These are phyloP conservation scores for Zygogramma bicolorata DNA, from an alignment of 2,888 invertebrate species.

Conservation along the genomic window DNA sequence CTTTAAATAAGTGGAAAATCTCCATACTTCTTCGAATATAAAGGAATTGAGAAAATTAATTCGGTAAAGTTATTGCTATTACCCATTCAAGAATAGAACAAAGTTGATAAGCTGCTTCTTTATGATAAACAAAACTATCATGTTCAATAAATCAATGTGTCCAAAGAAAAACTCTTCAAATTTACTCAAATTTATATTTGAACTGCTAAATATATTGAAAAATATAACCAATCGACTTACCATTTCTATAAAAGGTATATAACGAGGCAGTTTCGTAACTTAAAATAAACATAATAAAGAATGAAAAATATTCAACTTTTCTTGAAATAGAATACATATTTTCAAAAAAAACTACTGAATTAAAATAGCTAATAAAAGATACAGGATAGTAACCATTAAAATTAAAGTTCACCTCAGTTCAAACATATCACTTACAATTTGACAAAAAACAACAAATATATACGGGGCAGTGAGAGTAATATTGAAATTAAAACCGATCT, in stretches of 20 bases:
- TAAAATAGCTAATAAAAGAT: not conserved
- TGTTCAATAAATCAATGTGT: no score
- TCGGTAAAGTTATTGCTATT: no score
- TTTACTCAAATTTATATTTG: not conserved
- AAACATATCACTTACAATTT: no score
- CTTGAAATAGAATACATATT: not conserved
- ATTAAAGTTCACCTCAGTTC: not conserved
- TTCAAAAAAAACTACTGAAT: not conserved
- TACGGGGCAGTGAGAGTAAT: no score
- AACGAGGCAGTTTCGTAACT: not conserved
- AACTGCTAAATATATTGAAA: constrained; percentile 1
- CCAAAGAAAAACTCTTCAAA: not conserved
- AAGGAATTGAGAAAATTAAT: no score
- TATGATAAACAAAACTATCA: no score
- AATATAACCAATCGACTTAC: constrained; percentile 3
- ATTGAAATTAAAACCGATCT: not conserved
- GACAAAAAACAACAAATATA: no score
- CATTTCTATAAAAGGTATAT: not conserved
- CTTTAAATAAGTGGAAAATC: no score
- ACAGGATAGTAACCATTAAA: constrained; percentile 19
- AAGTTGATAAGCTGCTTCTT: no score
- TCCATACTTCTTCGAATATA: no score
- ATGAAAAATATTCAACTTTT: not conserved
- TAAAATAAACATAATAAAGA: not conserved
- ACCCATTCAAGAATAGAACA: no score